A percentile compares a stretch with the other conserved stretches of the same genome.
phyloP scores from a whole-genome alignment of 1,140 invertebrate genomes.

The Neodiprion virginianus region DNA sequence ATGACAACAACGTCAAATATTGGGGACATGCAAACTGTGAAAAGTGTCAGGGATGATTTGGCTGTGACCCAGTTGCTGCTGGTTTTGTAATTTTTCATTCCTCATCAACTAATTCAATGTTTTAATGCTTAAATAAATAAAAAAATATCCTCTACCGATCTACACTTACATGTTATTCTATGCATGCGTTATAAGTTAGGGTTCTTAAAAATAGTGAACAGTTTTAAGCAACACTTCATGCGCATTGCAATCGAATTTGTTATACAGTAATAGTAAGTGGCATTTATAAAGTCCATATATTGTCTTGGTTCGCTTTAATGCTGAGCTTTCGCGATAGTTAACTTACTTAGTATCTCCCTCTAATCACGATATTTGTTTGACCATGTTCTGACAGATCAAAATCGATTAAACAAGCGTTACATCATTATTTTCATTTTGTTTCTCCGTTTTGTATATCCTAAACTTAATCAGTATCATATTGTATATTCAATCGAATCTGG shows the following conservation, averaged over 20 bases:
- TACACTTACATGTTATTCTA: not conserved
- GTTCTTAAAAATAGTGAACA: not conserved
- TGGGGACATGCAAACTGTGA: not conserved
- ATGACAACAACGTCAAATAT: not conserved
- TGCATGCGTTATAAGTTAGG: not conserved
- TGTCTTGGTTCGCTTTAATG: not conserved
- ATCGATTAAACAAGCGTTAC: no score
- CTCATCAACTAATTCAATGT: not conserved
- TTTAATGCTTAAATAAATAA: constrained; percentile 1
- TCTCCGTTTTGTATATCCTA: not conserved
- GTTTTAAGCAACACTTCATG: not conserved
- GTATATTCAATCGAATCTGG: not conserved
- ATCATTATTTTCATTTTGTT: no score
- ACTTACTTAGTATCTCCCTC: not conserved
- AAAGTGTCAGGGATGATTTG: not conserved
- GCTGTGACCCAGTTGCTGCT: no score
- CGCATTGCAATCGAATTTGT: not conserved
- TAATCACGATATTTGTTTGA: not conserved
- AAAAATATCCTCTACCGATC: constrained; percentile 6
- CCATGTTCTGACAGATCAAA: no score
- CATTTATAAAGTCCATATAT: not conserved
- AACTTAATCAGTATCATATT: not conserved
- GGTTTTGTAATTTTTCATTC: not conserved
- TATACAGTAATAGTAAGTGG: not conserved
- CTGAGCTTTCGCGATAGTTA: not conserved